Conservation (phyloP, 2,888 invertebrate species). For the Gastrophysa polygoni region DNA sequence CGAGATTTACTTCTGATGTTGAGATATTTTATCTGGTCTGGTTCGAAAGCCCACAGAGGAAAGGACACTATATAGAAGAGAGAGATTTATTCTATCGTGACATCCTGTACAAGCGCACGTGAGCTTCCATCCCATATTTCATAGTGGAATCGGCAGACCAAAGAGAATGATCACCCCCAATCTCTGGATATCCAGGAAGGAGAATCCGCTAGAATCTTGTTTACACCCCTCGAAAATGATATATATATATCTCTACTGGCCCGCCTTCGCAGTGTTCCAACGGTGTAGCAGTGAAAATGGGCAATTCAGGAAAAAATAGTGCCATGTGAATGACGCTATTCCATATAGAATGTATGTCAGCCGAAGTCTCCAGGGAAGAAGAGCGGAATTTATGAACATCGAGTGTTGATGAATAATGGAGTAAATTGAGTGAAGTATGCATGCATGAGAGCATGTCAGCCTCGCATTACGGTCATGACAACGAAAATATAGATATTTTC, state of each 20-base stretch:
- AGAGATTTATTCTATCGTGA: too few species aligned
- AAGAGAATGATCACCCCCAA: background rate
- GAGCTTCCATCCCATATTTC: too few species aligned
- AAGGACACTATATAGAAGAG: too few species aligned
- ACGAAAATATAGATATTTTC: too few species aligned
- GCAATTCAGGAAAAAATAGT: background rate
- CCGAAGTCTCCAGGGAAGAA: too few species aligned
- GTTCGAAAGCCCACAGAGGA: too few species aligned
- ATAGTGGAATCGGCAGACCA: too few species aligned
- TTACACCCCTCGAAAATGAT: background rate
- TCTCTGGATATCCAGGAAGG: background rate
- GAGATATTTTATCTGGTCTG: too few species aligned
- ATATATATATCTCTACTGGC: background rate
- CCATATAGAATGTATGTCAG: background rate
- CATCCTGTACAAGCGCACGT: too few species aligned
- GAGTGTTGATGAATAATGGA: conserved; percentile 12
- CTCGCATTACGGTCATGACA: too few species aligned
- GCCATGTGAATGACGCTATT: background rate
- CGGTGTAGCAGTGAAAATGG: background rate
- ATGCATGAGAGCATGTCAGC: background rate
- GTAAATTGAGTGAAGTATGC: conserved; percentile 7
- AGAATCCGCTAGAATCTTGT: background rate
- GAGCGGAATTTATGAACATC: background rate
- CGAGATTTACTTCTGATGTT: too few species aligned
- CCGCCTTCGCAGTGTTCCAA: background rate